Conservation (phyloP, 2,797 vertebrate genomes). For the Mycteria americana region DNA sequence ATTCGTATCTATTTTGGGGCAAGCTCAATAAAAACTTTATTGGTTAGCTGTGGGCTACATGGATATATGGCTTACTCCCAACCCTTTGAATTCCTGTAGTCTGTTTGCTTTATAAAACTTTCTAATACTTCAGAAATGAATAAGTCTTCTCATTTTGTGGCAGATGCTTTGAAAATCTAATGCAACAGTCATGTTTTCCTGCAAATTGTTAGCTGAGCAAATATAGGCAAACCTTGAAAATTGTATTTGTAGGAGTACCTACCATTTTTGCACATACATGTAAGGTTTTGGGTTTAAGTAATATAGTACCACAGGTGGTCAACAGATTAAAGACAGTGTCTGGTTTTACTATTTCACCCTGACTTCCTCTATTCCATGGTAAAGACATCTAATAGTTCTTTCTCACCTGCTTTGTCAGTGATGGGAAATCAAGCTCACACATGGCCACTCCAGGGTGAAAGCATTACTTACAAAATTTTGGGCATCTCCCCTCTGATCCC, state of each 20-base stretch:
- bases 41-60: neutral
- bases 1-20: neutral
- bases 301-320: neutral
- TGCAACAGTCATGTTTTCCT: neutral
- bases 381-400: neutral
- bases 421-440: neutral
- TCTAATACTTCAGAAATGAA: neutral
- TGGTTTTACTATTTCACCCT: neutral
- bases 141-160: neutral
- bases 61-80: neutral
- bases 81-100: neutral
- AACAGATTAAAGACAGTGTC: neutral
- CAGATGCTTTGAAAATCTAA: neutral
- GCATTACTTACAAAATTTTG: neutral
- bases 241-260: fast-evolving
- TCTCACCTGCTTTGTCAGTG: neutral
- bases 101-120: neutral
- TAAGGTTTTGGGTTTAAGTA: fast-evolving
- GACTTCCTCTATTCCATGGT: neutral
- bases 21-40: neutral
- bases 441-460: neutral
- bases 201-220: neutral
- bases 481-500: neutral
- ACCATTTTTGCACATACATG: neutral
- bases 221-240: neutral